Conservation (phyloP, 1,140 invertebrate genomes). For the Drosophila pseudoobscura region DNA sequence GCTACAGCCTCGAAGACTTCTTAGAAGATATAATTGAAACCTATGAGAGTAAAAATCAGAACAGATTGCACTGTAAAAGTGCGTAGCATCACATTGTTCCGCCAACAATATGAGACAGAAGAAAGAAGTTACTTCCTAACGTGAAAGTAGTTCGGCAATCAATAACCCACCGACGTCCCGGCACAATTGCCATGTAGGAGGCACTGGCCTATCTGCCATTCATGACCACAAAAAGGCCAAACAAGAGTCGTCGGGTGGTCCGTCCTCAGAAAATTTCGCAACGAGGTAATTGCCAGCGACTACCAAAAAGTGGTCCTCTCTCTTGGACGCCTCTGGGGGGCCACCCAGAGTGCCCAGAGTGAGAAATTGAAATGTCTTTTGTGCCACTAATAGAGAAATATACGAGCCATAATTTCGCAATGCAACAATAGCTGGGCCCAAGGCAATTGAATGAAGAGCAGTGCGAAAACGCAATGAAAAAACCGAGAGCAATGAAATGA, state of each 20-base stretch:
- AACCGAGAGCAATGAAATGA: conserved; percentile 37
- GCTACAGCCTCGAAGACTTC: conserved; percentile 22
- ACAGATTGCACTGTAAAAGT: conserved; percentile 32
- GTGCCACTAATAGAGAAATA: conserved; percentile 77
- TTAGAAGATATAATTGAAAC: conserved; percentile 39
- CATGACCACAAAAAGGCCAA: conserved; percentile 78
- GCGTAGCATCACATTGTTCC: conserved; percentile 34
- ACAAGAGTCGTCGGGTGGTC: conserved; percentile 72
- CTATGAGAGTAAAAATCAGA: conserved; percentile 20
- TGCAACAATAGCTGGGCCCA: conserved; percentile 41
- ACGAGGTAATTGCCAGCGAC: conserved; percentile 57
- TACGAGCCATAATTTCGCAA: conserved; percentile 71
- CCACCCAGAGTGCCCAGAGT: conserved; percentile 54
- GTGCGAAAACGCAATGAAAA: conserved; percentile 42
- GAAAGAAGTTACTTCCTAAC: conserved; percentile 58
- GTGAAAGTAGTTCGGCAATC: conserved; percentile 76
- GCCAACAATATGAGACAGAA: conserved; percentile 31
- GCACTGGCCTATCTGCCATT: conserved; percentile 61
- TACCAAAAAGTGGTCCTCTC: conserved; percentile 22
- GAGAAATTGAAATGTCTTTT: conserved; percentile 75
- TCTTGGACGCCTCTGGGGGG: conserved; percentile 29
- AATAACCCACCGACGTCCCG: conserved; percentile 57
- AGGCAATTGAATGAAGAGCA: conserved; percentile 49
- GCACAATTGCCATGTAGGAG: conserved; percentile 70
- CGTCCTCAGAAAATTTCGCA: conserved; percentile 66